These are phyloP conservation scores for Spatula versicolor DNA, from an alignment of 2,797 vertebrate species.

Conservation along the genomic window DNA sequence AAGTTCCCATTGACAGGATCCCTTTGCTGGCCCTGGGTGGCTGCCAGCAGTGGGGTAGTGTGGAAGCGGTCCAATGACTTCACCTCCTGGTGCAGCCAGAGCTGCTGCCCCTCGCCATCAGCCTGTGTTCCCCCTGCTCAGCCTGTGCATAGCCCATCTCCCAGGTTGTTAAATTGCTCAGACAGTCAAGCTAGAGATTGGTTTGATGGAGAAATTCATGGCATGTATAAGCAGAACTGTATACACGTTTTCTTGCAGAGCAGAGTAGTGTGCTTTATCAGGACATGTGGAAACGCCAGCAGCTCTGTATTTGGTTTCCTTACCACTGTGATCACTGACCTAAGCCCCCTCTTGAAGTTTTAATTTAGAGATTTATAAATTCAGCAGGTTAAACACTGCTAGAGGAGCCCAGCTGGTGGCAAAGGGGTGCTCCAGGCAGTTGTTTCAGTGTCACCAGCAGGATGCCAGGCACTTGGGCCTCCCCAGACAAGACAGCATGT, in stretches of 20 bases:
- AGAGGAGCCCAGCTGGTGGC: background rate
- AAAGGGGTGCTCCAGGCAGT: background rate
- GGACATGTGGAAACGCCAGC: background rate
- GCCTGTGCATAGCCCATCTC: background rate
- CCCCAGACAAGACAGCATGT: background rate
- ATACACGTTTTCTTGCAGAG: background rate
- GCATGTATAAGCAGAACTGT: background rate
- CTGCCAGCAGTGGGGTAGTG: fast-evolving
- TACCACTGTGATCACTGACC: background rate
- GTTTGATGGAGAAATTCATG: background rate
- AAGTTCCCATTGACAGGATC: background rate
- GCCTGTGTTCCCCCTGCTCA: background rate
- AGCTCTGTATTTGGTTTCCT: background rate
- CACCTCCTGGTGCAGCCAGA: background rate
- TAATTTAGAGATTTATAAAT: background rate
- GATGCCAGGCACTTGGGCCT: background rate
- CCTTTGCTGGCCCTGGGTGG: background rate
- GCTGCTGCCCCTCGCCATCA: fast-evolving
- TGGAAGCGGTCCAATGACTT: fast-evolving
- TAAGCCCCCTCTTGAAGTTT: background rate
- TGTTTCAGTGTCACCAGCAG: background rate
- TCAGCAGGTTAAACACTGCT: background rate
- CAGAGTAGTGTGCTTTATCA: background rate
- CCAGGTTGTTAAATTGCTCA: background rate
- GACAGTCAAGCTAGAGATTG: background rate